These are phyloP conservation scores for Cataglyphis livida DNA, from an alignment of 2,888 invertebrate genomes.

Conservation along the genomic window DNA sequence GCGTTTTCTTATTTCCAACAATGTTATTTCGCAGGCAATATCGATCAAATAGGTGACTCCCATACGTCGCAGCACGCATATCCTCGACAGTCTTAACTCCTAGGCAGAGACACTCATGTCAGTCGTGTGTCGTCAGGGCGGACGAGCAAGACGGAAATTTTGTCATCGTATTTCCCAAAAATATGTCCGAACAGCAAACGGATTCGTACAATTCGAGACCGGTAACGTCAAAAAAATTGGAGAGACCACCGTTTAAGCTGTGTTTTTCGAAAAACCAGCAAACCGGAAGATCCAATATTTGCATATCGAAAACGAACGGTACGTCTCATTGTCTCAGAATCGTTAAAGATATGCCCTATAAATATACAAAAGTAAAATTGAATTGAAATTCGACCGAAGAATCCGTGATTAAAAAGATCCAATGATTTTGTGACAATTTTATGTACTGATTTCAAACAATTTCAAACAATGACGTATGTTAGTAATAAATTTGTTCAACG, in stretches of 20 bases:
- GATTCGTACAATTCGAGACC: conserved; percentile 62
- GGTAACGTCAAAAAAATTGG: conserved; percentile 59
- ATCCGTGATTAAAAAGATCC: not conserved
- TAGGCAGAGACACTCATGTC: not conserved
- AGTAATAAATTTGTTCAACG: not conserved
- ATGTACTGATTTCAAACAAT: not conserved
- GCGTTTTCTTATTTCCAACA: conserved; percentile 18
- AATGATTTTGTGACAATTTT: not conserved
- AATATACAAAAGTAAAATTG: not conserved
- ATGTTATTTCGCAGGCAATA: conserved; percentile 33
- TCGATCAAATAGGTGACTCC: conserved; percentile 64
- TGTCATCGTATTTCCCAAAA: not conserved
- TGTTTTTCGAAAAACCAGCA: conserved; percentile 79
- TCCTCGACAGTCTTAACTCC: conserved; percentile 16
- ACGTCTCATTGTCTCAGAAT: conserved; percentile 33
- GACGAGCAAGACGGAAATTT: not conserved
- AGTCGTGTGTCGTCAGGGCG: conserved; percentile 3
- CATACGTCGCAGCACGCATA: conserved; percentile 16
- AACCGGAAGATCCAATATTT: conserved; percentile 77
- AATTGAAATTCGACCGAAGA: not conserved
- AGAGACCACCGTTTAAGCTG: conserved; percentile 80
- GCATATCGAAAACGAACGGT: conserved; percentile 75
- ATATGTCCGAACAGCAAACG: conserved; percentile 65
- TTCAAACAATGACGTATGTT: not conserved
- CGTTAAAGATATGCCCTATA: not conserved